phyloP scores from a whole-genome alignment of 2,888 invertebrate genomes.

The Cephus pulcher region DNA sequence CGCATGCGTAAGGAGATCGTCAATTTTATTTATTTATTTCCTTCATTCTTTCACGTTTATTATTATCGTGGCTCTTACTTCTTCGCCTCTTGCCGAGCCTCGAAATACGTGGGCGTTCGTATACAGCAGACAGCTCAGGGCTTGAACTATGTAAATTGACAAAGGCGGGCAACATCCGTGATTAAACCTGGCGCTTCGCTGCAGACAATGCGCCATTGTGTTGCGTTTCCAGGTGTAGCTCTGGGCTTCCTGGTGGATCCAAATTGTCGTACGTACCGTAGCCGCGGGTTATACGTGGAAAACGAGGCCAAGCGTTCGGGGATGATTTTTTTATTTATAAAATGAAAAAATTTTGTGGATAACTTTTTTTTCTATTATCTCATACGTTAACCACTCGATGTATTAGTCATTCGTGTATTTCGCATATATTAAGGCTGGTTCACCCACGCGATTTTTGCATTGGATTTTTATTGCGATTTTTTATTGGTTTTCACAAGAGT shows the following conservation, averaged over 20 bases:
- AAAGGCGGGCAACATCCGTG: constrained; percentile 54
- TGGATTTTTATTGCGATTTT: neutral
- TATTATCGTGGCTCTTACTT: neutral
- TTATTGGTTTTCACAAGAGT: neutral
- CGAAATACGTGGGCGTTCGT: neutral
- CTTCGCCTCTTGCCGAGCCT: neutral
- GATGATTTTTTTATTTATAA: neutral
- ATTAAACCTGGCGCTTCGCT: constrained; percentile 49
- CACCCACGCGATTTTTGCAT: neutral
- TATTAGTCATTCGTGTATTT: neutral
- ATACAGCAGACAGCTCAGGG: neutral
- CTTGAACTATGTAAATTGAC: constrained; percentile 48
- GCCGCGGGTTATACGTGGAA: neutral
- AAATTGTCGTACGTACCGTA: neutral
- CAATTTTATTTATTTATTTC: neutral
- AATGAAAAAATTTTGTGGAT: neutral
- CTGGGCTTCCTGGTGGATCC: constrained; percentile 24
- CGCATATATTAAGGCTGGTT: neutral
- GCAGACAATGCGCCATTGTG: constrained; percentile 54
- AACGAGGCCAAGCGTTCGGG: neutral
- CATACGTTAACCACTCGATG: neutral
- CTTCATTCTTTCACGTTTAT: neutral
- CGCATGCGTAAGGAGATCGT: neutral
- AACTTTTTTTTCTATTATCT: neutral
- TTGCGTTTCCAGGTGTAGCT: constrained; percentile 49